Evolutionary conservation across 2,113 vertebrate genomes (phyloP), one percentile per base, ranked within the genome.

Genomic region (Bufo bufo): DNA sequence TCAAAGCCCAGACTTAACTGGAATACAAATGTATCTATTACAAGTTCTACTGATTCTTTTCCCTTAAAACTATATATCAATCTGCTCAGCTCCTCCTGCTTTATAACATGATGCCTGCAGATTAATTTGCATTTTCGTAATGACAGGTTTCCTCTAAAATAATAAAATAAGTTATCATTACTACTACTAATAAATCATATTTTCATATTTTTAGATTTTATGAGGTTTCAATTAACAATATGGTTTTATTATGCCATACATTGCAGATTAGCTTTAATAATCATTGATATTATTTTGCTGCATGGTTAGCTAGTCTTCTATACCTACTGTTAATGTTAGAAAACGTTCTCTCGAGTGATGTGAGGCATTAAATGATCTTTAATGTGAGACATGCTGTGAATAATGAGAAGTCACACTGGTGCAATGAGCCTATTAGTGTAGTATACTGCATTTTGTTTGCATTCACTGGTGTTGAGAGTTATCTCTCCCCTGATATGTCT

Each of bases 371-470:
- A 82, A 82, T 63, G 58, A 82, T 82, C 59, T 82, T 82, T 82
- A 82, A 49, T 65, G 80, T 82, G 59, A 82, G 80, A 63, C 80
- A 65, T n/a, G 80, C 80, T 82, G 80, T 82, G 43, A 82, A 82
- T 82, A 82, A 82, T 82, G 80, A 82, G 80, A 65, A 82, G 59
- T 82, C 80, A 82, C 59, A 82, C 80, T 49, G 80, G 58, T 82
- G 59, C 80, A 82, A 82, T 63, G 79, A 82, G 80, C 59, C 80
- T 9, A 82, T 82, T 82, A 82, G 59, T n/a, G 45, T 1, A 61
- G 33, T 65, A 63, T 47, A 65, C 59, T 47, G 33, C 80, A 82
- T 82, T 81, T 61, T 81, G 56, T 81, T 81, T 75, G 72, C 47
- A 75, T 75, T 75, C 47, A 61, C 79, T 81, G 79, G 17, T 58